phyloP scores from a whole-genome alignment of 2,113 vertebrate species.

The Stegastes partitus region DNA sequence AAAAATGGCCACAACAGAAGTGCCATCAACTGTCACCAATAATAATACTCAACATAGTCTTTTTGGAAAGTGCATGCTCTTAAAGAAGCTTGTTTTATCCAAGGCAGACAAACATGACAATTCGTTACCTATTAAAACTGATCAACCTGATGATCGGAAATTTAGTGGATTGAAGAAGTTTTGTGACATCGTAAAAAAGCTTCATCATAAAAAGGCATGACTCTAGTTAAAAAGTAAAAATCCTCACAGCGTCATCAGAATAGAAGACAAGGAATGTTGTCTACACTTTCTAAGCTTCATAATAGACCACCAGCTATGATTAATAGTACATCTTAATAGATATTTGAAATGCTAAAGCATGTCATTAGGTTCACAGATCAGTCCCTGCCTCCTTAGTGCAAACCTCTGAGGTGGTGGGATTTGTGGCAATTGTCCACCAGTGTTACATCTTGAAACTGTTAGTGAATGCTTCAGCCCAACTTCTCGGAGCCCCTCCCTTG shows the following conservation, averaged over 20 bases:
- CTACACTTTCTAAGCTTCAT: neutral
- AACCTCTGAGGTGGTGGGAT: constrained; percentile 23
- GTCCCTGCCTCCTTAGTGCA: constrained; percentile 10
- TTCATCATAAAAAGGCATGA: too few relatives aligned
- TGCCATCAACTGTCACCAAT: constrained; percentile 39
- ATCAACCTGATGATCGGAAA: too few relatives aligned
- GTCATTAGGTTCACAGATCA: neutral
- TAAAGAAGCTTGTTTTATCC: constrained; percentile 13
- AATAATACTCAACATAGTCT: neutral
- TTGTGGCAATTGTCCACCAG: constrained; percentile 79
- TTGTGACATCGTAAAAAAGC: too few relatives aligned
- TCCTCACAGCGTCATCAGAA: neutral
- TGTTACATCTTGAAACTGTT: constrained; percentile 81
- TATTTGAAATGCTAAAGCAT: neutral
- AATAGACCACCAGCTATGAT: neutral
- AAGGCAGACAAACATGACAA: neutral
- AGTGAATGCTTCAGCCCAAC: constrained; percentile 90
- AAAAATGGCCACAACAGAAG: constrained; percentile 62
- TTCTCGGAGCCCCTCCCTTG: constrained; percentile 90
- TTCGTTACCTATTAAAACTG: neutral
- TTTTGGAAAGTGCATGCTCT: constrained; percentile 17
- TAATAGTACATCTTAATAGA: neutral
- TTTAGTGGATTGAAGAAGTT: too few relatives aligned
- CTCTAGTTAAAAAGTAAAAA: too few relatives aligned
- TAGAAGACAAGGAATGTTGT: neutral